phyloP scores from a whole-genome alignment of 2,113 vertebrate genomes.

The Poecilia latipinna region DNA sequence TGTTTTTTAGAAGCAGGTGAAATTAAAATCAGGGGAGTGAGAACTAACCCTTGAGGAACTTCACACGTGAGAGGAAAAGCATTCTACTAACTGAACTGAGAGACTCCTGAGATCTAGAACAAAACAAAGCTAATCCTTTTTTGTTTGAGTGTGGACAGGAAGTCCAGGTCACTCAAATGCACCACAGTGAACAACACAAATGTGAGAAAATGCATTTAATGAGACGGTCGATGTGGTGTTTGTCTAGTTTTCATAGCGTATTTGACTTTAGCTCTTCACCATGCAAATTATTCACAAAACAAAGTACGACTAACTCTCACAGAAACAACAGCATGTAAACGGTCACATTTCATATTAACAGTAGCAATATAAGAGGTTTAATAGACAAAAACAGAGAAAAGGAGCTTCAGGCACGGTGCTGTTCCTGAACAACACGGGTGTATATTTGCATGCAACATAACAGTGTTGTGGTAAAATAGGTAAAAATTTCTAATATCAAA shows the following conservation, averaged over 20 bases:
- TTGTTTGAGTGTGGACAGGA: too few relatives aligned
- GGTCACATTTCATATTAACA: neutral
- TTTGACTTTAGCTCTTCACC: slow-evolving; percentile 6
- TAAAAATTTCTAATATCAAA: slow-evolving; percentile 32
- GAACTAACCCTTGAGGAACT: neutral
- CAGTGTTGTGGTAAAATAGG: slow-evolving; percentile 3
- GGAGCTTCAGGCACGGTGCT: slow-evolving; percentile 17
- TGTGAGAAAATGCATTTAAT: neutral
- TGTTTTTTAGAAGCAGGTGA: neutral
- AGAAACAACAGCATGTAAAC: slow-evolving; percentile 30
- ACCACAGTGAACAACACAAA: too few relatives aligned
- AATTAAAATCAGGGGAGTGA: neutral
- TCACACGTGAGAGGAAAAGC: neutral
- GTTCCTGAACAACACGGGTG: too few relatives aligned
- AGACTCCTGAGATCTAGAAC: too few relatives aligned
- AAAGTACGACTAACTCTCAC: neutral
- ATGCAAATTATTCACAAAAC: slow-evolving; percentile 8
- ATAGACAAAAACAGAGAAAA: slow-evolving; percentile 20
- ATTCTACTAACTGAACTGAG: neutral
- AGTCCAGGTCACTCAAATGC: too few relatives aligned
- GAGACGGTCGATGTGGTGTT: neutral
- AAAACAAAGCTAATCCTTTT: too few relatives aligned
- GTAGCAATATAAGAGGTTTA: slow-evolving; percentile 4
- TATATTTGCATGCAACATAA: slow-evolving; percentile 32
- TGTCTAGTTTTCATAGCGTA: neutral